Conservation (phyloP, 2,113 vertebrate genomes). For the Puntigrus tetrazona region DNA sequence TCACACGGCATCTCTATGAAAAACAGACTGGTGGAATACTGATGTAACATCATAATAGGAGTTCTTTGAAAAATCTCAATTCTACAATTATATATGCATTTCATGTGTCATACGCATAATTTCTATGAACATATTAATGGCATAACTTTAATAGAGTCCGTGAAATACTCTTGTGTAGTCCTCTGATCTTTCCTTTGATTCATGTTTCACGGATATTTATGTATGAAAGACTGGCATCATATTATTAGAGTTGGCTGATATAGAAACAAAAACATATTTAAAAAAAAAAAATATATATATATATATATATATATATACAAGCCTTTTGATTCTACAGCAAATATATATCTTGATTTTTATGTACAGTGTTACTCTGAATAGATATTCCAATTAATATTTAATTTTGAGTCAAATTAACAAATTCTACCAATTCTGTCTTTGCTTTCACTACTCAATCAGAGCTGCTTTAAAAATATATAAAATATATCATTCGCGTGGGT, state of each 20-base stretch:
- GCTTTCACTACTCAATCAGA: background rate
- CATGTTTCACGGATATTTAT: background rate
- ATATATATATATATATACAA: too few species aligned
- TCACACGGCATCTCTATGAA: background rate
- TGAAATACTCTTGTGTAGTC: background rate
- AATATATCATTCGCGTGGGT: too few species aligned
- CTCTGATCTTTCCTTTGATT: background rate
- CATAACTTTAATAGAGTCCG: background rate
- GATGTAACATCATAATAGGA: constrained; percentile 4
- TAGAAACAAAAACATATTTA: too few species aligned
- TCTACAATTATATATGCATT: background rate
- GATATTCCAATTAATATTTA: too few species aligned
- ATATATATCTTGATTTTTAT: too few species aligned
- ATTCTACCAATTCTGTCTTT: too few species aligned
- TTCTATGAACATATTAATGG: background rate
- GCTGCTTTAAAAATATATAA: background rate
- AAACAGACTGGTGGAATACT: constrained; percentile 2
- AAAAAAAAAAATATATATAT: too few species aligned
- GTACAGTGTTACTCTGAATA: too few species aligned
- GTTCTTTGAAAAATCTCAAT: background rate
- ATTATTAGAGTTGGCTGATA: background rate
- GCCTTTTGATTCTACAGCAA: too few species aligned
- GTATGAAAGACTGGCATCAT: background rate
- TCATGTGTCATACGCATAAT: background rate
- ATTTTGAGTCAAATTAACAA: too few species aligned